Conservation (phyloP, 2,888 invertebrate species). For the Siphonodentalium dalli region DNA sequence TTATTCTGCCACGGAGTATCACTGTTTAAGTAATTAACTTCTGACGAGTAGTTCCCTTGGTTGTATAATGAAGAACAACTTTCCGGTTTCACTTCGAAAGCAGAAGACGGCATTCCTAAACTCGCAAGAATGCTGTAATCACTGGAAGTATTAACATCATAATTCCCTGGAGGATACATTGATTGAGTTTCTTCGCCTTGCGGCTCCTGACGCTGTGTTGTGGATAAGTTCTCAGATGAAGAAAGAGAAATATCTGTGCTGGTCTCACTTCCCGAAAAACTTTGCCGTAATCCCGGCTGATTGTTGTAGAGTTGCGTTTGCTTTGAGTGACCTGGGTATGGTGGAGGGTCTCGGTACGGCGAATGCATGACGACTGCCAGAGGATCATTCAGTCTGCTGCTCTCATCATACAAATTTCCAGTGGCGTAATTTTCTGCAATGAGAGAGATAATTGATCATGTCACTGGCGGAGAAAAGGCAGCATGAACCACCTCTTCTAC, state of each 20-base stretch:
- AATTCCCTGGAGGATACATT: conserved; percentile 26
- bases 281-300: conserved; percentile 74
- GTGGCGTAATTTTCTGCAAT: too few species aligned
- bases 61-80: too few species aligned
- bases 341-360: conserved; percentile 55
- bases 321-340: conserved; percentile 55
- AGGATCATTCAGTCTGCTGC: too few species aligned
- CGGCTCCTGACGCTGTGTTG: conserved; percentile 77
- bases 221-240: conserved; percentile 83
- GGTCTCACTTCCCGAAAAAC: conserved; percentile 86
- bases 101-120: conserved; percentile 50
- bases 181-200: conserved; percentile 80
- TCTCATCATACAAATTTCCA: too few species aligned
- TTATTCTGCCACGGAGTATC: too few species aligned
- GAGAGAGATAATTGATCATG: too few species aligned
- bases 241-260: conserved; percentile 78
- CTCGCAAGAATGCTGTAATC: conserved; percentile 64
- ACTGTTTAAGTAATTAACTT: too few species aligned
- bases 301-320: conserved; percentile 27
- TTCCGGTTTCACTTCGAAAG: conserved; percentile 27
- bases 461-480: too few species aligned
- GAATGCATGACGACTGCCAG: too few species aligned
- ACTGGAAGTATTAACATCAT: conserved; percentile 43
- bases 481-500: too few species aligned
- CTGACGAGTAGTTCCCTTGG: too few species aligned